Percentiles rank a stretch among this genome's conserved stretches.
phyloP scores from a whole-genome alignment of 2,113 vertebrate genomes.

The Lutjanus erythropterus region DNA sequence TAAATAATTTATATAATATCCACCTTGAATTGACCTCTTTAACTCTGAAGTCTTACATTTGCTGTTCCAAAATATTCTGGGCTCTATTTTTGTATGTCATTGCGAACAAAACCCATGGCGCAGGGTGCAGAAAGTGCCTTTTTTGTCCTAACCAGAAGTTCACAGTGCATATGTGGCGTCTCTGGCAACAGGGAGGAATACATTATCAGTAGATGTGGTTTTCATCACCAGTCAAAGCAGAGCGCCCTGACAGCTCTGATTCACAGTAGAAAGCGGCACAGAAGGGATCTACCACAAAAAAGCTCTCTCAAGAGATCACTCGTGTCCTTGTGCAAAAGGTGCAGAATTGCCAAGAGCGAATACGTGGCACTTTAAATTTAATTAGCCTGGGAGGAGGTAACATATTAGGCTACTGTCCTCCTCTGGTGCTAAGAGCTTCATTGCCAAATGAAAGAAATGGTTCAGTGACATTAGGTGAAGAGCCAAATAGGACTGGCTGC shows the following conservation, averaged over 20 bases:
- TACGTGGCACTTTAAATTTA: slow-evolving; percentile 33
- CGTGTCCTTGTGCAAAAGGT: slow-evolving; percentile 47
- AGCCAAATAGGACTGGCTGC: slow-evolving; percentile 14
- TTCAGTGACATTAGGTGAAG: slow-evolving; percentile 44
- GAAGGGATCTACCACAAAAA: slow-evolving; percentile 12
- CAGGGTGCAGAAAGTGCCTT: not conserved
- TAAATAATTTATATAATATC: slow-evolving; percentile 9
- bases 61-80: not conserved
- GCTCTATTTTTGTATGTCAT: not conserved
- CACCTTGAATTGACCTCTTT: not conserved
- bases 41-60: not conserved
- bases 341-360: slow-evolving; percentile 35
- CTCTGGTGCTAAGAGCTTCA: slow-evolving; percentile 28
- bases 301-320: not conserved
- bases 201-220: slow-evolving; percentile 16
- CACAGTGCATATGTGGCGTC: slow-evolving; percentile 3
- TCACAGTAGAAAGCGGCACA: not conserved
- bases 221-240: slow-evolving; percentile 23
- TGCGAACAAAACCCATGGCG: not conserved
- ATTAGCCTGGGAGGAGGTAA: slow-evolving; percentile 19
- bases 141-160: not conserved
- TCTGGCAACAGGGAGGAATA: not conserved
- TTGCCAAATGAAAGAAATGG: slow-evolving; percentile 47
- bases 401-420: slow-evolving; percentile 30
- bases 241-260: slow-evolving; percentile 5